Evolutionary conservation across 2,888 invertebrate genomes (phyloP).

Genomic region (Pollenia angustigena): DNA sequence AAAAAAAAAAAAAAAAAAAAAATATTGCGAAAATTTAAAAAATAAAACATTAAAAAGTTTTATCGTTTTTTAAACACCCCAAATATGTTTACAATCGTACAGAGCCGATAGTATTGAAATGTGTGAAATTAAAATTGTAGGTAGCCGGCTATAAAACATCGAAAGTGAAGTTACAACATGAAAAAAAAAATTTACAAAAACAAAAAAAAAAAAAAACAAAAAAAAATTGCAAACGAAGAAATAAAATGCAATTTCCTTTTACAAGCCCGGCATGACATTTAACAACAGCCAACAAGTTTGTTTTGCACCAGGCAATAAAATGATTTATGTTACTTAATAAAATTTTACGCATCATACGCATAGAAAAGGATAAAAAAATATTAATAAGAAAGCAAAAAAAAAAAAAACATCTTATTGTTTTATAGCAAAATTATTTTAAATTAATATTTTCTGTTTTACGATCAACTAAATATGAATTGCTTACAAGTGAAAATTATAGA

Average conservation of each 20-base stretch:
- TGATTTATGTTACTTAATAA: conserved; percentile 64
- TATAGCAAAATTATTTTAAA: conserved; percentile 7
- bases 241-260: conserved; percentile 68
- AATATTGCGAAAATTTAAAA: not conserved
- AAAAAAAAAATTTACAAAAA: not conserved
- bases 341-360: conserved; percentile 52
- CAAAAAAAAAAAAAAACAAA: not conserved
- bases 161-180: conserved; percentile 49
- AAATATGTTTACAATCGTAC: conserved; percentile 57
- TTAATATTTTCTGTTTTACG: conserved; percentile 5
- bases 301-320: conserved; percentile 53
- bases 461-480: not conserved
- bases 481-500: conserved; percentile 31
- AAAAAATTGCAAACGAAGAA: conserved; percentile 20
- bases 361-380: conserved; percentile 12
- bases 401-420: conserved; percentile 16
- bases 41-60: conserved; percentile 39
- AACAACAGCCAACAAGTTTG: conserved; percentile 57
- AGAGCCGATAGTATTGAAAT: conserved; percentile 60
- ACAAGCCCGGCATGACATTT: conserved; percentile 65
- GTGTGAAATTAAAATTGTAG: conserved; percentile 70
- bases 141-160: conserved; percentile 49
- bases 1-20: conserved; percentile 4
- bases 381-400: no score
- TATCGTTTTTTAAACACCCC: conserved; percentile 70